Conservation (phyloP, 2,888 invertebrate genomes). For the Cerastis rubricosa region DNA sequence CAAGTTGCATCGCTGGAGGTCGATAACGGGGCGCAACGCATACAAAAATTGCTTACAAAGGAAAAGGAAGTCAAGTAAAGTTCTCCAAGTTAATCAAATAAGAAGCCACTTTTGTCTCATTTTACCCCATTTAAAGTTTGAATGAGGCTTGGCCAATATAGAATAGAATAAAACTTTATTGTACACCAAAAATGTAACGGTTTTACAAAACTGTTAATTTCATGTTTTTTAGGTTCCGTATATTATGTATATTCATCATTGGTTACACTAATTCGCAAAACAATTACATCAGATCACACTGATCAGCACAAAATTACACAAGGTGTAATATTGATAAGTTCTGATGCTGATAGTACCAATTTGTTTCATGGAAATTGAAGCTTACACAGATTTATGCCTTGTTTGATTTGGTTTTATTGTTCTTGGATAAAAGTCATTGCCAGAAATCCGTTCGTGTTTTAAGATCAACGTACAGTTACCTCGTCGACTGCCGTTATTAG, state of each 20-base stretch:
- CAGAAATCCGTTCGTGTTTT: not conserved
- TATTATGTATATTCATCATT: too few relatives aligned
- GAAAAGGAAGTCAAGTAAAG: conserved; percentile 28
- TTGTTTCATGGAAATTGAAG: conserved; percentile 23
- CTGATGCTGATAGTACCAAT: too few relatives aligned
- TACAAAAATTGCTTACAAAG: conserved; percentile 3
- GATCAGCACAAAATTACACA: too few relatives aligned
- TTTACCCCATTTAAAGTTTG: conserved; percentile 30
- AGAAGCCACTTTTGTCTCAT: conserved; percentile 33
- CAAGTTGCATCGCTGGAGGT: not conserved
- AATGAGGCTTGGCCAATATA: not conserved
- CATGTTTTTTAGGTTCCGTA: too few relatives aligned
- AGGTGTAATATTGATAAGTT: too few relatives aligned
- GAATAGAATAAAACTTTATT: too few relatives aligned
- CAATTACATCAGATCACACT: too few relatives aligned
- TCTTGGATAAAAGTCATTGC: not conserved
- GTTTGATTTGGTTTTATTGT: not conserved
- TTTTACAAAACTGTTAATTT: too few relatives aligned
- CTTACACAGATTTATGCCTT: conserved; percentile 10
- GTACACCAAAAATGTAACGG: too few relatives aligned
- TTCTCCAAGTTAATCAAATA: conserved; percentile 57
- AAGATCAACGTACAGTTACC: not conserved
- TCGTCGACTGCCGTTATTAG: too few relatives aligned
- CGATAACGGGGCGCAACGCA: not conserved
- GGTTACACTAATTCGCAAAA: too few relatives aligned